Evolutionary conservation across 2,113 vertebrate genomes (phyloP).

Genomic region (Chamaea fasciata): DNA sequence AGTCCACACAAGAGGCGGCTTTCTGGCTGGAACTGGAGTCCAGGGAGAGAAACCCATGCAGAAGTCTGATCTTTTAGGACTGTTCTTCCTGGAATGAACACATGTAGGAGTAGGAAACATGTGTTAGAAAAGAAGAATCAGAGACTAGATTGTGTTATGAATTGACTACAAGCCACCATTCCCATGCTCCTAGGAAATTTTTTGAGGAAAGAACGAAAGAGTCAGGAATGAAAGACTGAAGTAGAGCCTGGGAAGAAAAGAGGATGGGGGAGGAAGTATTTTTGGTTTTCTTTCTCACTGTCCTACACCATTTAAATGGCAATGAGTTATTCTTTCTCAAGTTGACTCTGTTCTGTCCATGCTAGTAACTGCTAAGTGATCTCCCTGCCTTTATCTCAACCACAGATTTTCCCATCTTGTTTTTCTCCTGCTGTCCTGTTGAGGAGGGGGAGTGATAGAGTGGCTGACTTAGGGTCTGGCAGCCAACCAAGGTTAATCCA

Average conservation of each 20-base stretch:
- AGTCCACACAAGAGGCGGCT: neutral
- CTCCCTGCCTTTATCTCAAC: neutral
- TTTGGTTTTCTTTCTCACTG: neutral
- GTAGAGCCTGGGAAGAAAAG: neutral
- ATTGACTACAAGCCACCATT: neutral
- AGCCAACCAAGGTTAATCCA: neutral
- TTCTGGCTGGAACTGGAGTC: neutral
- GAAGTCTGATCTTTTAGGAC: neutral
- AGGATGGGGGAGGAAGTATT: fast-evolving
- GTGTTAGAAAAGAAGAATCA: neutral
- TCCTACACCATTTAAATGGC: neutral
- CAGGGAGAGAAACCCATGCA: neutral
- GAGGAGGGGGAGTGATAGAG: neutral
- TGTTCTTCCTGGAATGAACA: neutral
- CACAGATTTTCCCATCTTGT: neutral
- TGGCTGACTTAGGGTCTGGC: neutral
- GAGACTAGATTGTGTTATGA: neutral
- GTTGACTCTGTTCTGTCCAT: neutral
- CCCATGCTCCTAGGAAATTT: neutral
- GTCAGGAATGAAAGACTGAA: neutral
- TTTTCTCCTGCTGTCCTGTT: neutral
- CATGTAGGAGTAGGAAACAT: too few relatives aligned
- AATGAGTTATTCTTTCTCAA: neutral
- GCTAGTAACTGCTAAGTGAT: neutral
- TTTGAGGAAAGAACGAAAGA: neutral